These are phyloP conservation scores for Odontomyia ornata DNA, from an alignment of 2,888 invertebrate genomes.

Conservation along the genomic window DNA sequence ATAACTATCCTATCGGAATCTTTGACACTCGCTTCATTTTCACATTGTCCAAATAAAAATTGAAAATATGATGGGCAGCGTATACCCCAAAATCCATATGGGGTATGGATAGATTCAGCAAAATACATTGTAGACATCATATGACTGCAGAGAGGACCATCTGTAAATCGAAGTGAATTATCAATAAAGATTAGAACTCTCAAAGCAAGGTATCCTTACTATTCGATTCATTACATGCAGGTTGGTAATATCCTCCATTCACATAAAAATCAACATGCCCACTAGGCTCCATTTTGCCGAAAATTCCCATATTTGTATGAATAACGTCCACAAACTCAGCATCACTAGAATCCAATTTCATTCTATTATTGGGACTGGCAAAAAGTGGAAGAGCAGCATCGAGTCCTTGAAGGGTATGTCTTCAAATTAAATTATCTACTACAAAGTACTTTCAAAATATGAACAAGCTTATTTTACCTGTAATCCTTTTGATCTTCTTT, in stretches of 20 bases:
- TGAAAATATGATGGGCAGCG: slow-evolving; percentile 55
- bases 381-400: slow-evolving; percentile 74
- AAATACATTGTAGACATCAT: slow-evolving; percentile 54
- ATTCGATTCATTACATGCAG: slow-evolving; percentile 51
- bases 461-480: slow-evolving; percentile 55
- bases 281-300: slow-evolving; percentile 68
- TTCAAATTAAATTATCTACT: no score
- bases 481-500: slow-evolving; percentile 60
- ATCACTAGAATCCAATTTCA: slow-evolving; percentile 66
- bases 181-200: not conserved
- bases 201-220: slow-evolving; percentile 48
- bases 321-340: slow-evolving; percentile 69
- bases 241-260: slow-evolving; percentile 65
- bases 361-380: slow-evolving; percentile 64
- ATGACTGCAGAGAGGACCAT: slow-evolving; percentile 55
- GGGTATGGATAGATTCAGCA: slow-evolving; percentile 53
- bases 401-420: slow-evolving; percentile 62
- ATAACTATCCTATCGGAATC: slow-evolving; percentile 53
- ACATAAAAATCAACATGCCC: slow-evolving; percentile 73
- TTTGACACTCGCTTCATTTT: slow-evolving; percentile 46
- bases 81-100: slow-evolving; percentile 53
- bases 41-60: slow-evolving; percentile 55
- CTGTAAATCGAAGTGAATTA: slow-evolving; percentile 47
- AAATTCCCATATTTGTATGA: slow-evolving; percentile 69
- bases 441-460: no score